Conservation (phyloP, 2,797 vertebrate genomes). For the Orientallactaga sibirica region DNA sequence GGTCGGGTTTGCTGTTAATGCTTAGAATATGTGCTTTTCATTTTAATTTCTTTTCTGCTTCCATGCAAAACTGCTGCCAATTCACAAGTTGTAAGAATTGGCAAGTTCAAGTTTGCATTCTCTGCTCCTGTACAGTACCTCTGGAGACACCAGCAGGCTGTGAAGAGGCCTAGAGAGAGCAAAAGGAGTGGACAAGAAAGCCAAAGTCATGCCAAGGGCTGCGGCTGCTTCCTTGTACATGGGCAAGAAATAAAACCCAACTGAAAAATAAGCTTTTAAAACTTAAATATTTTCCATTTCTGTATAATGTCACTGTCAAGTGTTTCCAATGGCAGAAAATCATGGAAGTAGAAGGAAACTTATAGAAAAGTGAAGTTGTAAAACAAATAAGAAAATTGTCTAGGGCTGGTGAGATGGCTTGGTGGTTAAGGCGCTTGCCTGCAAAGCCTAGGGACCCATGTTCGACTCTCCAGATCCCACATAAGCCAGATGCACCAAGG, state of each 20-base stretch:
- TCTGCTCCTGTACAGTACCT: neutral
- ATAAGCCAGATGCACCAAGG: no score
- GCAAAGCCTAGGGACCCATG: no score
- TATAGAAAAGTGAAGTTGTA: constrained; percentile 30
- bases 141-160: neutral
- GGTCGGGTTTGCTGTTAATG: neutral
- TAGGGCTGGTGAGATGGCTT: no score
- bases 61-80: neutral
- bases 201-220: neutral
- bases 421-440: no score
- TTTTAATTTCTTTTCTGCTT: constrained; percentile 37
- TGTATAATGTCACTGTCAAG: neutral
- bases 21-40: constrained; percentile 28
- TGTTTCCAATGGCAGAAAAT: constrained; percentile 45
- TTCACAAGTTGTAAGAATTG: neutral
- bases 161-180: neutral
- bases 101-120: neutral
- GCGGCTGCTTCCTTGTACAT: neutral
- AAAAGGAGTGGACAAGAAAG: neutral
- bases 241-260: neutral
- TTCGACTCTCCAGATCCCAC: no score
- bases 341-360: neutral
- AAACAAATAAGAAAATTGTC: neutral
- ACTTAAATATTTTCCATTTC: neutral
- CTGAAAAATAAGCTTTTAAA: constrained; percentile 23